Evolutionary conservation across 1,140 invertebrate species (phyloP), one percentile per base, ranked within the genome.

Genomic region (Procambarus clarkii): DNA sequence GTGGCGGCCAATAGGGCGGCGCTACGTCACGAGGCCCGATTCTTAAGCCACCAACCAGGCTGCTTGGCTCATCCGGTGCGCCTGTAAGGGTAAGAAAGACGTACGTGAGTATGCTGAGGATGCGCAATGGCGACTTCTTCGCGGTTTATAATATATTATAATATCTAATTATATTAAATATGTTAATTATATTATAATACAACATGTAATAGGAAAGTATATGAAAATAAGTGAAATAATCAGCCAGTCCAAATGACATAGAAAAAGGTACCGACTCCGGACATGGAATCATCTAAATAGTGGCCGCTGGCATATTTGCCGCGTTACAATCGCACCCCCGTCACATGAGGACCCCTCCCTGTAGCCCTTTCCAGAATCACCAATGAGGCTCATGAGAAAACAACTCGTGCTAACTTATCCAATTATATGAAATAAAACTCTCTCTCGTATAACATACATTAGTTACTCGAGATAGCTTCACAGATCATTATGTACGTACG

Each of bases 1-100:
- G 86, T 79, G 91, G 91, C 44, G 91, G 91, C 92, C 92, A 93
- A 90, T 92, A 92, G 77, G 92, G 92, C 64, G 91, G 91, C 71
- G 89, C 92, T 91, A 92, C 92, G 92, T 93, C 93, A 93, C 92
- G 93, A 92, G 83, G 50, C 11, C 91, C 81, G 76, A 92, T 69
- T 92, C 93, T 92, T 88, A 93, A 88, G 90, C 92, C 86, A 87
- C 92, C 91, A 92, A 92, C 92, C 93, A 92, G 91, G 86, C 87
- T 92, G 83, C 89, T 93, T 89, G 91, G 84, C 87, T 93, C 92
- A 90, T 92, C 92, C 76, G 86, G 89, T 91, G 83, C 91, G 89
- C 88, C 92, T 92, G 92, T 91, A 92, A 92, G 86, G 86, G 91
- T 84, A 92, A 91, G 82, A 91, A 87, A 91, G 90, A 91, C 90